These are phyloP conservation scores for Phyto melanocephala DNA, from an alignment of 2,888 invertebrate genomes.

Conservation along the genomic window DNA sequence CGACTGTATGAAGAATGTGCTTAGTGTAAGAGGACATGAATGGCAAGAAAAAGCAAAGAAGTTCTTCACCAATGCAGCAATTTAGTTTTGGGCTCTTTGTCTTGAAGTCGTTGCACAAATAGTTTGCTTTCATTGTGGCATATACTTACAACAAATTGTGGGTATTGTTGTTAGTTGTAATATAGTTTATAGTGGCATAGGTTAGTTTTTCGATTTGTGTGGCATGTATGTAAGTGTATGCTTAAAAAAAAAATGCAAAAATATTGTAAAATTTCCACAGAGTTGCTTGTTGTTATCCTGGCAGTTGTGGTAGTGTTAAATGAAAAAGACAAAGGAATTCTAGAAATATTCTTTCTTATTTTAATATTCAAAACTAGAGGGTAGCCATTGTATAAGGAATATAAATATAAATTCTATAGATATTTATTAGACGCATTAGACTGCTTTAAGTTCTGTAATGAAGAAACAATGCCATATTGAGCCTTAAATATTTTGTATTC, in stretches of 20 bases:
- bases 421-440: too few relatives aligned
- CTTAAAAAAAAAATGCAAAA: background rate
- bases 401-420: constrained; percentile 18
- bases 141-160: background rate
- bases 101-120: constrained; percentile 50
- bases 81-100: constrained; percentile 52
- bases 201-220: constrained; percentile 53
- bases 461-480: too few relatives aligned
- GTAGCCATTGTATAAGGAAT: background rate
- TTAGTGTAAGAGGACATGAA: background rate
- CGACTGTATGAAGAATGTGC: constrained; percentile 14
- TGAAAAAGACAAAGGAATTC: constrained; percentile 12
- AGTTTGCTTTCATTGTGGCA: constrained; percentile 34
- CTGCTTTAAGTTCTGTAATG: too few relatives aligned
- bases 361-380: background rate
- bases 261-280: constrained; percentile 1
- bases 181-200: constrained; percentile 63
- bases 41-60: constrained; percentile 7
- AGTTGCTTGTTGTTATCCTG: background rate
- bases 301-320: background rate
- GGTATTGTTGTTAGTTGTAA: constrained; percentile 23
- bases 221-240: background rate
- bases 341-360: background rate
- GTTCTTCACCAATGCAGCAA: constrained; percentile 49
- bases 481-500: too few relatives aligned